Conservation (phyloP, 2,888 invertebrate species). For the Rhyacophila evoluta region DNA sequence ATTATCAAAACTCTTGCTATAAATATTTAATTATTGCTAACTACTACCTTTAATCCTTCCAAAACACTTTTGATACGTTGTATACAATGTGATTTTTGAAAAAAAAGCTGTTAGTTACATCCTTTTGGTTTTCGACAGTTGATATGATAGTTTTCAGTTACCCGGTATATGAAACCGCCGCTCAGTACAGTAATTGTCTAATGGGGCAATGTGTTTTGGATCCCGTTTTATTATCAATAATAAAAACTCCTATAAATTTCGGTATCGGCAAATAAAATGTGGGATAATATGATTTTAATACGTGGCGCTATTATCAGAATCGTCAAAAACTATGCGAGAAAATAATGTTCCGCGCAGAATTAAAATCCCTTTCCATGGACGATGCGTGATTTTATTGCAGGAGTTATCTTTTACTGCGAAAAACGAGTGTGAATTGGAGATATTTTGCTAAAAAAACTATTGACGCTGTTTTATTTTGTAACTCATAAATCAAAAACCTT, state of each 20-base stretch:
- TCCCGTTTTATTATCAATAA: slow-evolving; percentile 1
- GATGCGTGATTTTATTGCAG: not conserved
- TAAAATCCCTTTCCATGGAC: not conserved
- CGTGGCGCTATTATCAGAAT: not conserved
- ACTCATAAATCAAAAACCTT: too few species aligned
- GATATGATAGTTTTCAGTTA: not conserved
- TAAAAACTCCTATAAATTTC: not conserved
- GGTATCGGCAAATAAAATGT: not conserved
- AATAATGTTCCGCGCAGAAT: not conserved
- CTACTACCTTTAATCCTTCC: too few species aligned
- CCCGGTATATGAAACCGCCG: not conserved
- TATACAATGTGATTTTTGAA: too few species aligned
- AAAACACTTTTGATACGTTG: too few species aligned
- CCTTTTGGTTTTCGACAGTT: too few species aligned
- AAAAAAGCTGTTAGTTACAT: too few species aligned
- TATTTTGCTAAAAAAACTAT: too few species aligned
- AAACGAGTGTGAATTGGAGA: not conserved
- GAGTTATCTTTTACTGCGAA: not conserved
- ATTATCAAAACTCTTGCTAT: too few species aligned
- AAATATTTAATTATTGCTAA: too few species aligned
- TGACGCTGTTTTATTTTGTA: too few species aligned
- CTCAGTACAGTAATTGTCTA: not conserved
- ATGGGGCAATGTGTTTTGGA: slow-evolving; percentile 15
- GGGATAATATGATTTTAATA: not conserved
- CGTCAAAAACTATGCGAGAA: not conserved